Percentiles rank a stretch among this genome's conserved stretches.
Evolutionary conservation across 1,140 invertebrate genomes (phyloP).

Genomic region (Marisa cornuarietis): DNA sequence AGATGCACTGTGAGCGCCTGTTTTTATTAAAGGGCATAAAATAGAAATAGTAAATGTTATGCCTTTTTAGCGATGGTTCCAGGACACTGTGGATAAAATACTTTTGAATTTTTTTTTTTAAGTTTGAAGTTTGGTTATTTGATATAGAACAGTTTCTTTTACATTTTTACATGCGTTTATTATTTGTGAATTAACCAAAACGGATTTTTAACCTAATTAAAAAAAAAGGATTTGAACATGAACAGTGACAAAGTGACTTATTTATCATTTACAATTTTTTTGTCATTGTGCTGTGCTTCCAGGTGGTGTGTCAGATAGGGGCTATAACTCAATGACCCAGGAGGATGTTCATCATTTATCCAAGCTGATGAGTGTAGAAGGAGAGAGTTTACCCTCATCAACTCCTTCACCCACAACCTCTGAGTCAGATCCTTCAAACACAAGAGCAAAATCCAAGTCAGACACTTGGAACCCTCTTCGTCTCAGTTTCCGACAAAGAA

Average conservation of each 20-base stretch:
- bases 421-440: background rate
- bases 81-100: no score
- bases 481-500: conserved; percentile 43
- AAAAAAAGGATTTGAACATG: no score
- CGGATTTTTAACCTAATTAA: no score
- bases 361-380: conserved; percentile 31
- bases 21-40: no score
- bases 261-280: background rate
- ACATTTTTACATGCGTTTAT: no score
- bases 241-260: background rate
- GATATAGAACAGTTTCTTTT: no score
- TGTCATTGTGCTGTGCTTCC: conserved; percentile 18
- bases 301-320: conserved; percentile 67
- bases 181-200: no score
- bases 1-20: no score
- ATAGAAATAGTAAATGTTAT: no score
- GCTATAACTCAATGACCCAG: conserved; percentile 69
- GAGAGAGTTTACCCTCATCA: conserved; percentile 23
- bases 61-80: no score
- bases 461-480: conserved; percentile 37
- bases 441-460: background rate
- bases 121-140: no score
- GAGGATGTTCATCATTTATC: conserved; percentile 59
- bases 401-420: conserved; percentile 17
- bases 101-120: no score